Conservation (phyloP, 2,113 vertebrate species). For the Microcebus griseorufus region DNA sequence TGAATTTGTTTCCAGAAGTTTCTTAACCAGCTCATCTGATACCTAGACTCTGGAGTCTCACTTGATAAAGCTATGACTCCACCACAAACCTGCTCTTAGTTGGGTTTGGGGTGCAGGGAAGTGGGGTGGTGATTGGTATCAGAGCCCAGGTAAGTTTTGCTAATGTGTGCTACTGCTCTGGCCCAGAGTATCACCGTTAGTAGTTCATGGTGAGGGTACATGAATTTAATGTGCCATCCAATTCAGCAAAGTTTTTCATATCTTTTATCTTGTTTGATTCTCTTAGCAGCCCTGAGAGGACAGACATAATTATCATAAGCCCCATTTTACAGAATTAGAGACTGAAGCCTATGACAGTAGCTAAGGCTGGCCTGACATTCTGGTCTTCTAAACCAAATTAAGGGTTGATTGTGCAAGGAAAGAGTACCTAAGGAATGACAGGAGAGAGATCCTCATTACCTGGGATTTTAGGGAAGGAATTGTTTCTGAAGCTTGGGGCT, state of each 20-base stretch:
- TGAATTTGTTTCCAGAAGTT: neutral
- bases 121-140: neutral
- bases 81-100: neutral
- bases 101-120: neutral
- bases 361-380: neutral
- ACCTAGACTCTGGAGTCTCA: neutral
- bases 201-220: neutral
- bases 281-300: neutral
- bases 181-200: neutral
- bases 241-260: neutral
- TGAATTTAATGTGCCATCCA: neutral
- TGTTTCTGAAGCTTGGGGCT: neutral
- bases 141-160: neutral
- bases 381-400: neutral
- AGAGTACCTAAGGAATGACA: neutral
- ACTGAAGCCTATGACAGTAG: neutral
- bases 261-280: neutral
- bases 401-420: neutral
- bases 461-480: neutral
- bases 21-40: conserved; percentile 16
- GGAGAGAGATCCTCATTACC: neutral
- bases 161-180: neutral
- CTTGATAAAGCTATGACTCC: neutral
- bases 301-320: neutral
- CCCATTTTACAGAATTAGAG: neutral